These are phyloP conservation scores for Polia nebulosa DNA, from an alignment of 2,888 invertebrate genomes.

Conservation along the genomic window DNA sequence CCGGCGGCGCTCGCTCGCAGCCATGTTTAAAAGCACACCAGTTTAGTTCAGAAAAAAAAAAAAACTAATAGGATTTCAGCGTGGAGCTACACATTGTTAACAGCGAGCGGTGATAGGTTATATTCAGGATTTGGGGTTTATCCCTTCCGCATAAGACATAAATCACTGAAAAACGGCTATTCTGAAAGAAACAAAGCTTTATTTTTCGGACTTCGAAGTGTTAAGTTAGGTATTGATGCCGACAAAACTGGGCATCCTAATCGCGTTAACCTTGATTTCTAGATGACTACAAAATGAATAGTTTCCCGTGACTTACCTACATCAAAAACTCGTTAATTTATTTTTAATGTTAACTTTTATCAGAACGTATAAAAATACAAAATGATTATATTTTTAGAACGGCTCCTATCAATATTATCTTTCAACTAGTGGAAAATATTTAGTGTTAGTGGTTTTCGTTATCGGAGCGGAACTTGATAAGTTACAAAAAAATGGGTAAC, in stretches of 20 bases:
- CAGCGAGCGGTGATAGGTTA: constrained; percentile 62
- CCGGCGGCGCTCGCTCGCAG: constrained; percentile 75
- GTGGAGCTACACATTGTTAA: constrained; percentile 69
- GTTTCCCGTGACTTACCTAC: neutral
- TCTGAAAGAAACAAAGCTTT: constrained; percentile 1
- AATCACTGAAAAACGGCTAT: neutral
- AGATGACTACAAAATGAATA: constrained; percentile 17
- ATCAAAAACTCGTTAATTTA: neutral
- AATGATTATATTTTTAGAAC: constrained; percentile 22
- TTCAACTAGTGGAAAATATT: constrained; percentile 39
- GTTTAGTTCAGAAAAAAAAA: constrained; percentile 84
- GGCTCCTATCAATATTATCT: constrained; percentile 32
- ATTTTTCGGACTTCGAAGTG: neutral
- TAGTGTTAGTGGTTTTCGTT: constrained; percentile 49
- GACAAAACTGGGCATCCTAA: constrained; percentile 14
- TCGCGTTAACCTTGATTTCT: constrained; percentile 17
- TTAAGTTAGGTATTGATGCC: neutral
- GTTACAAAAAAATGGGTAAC: constrained; percentile 36
- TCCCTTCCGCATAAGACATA: constrained; percentile 1
- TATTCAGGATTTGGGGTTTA: constrained; percentile 42
- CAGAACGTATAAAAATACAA: constrained; percentile 18
- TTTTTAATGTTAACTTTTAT: constrained; percentile 17
- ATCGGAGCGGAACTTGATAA: constrained; percentile 66
- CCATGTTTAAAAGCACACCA: constrained; percentile 87
- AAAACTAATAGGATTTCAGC: constrained; percentile 81